Percentiles rank a stretch among this genome's conserved stretches.
These are phyloP conservation scores for Caerostris darwini DNA, from an alignment of 1,140 invertebrate genomes.

Conservation along the genomic window DNA sequence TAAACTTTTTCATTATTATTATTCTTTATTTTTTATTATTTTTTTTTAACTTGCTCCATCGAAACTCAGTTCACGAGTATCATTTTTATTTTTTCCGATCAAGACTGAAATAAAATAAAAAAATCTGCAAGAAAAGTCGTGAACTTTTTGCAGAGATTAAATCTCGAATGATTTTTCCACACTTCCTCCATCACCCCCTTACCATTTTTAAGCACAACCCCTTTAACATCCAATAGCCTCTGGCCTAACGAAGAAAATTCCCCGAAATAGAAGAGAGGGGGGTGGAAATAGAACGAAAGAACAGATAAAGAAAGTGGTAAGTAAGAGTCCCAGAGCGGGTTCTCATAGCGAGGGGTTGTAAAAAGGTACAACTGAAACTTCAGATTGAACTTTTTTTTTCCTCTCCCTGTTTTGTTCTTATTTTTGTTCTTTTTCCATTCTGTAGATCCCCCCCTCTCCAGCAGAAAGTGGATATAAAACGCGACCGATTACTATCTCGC, in stretches of 20 bases:
- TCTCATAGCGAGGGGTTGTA: neutral
- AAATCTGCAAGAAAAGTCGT: too few species aligned
- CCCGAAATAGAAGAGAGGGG: neutral
- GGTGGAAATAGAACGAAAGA: neutral
- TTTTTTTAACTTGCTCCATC: too few species aligned
- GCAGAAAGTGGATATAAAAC: conserved; percentile 42
- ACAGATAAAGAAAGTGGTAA: neutral
- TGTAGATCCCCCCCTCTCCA: neutral
- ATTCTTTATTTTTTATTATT: too few species aligned
- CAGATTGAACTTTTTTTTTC: neutral
- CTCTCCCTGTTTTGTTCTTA: neutral
- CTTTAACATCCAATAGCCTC: neutral
- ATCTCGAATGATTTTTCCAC: conserved; percentile 11
- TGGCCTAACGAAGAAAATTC: neutral
- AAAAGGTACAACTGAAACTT: neutral
- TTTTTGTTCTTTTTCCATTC: neutral
- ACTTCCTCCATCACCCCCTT: neutral
- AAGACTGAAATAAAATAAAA: too few species aligned
- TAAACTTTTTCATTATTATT: too few species aligned
- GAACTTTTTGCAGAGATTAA: neutral
- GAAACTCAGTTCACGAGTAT: too few species aligned
- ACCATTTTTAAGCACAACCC: neutral
- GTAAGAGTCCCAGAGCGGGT: neutral
- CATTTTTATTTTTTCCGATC: too few species aligned
- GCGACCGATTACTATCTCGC: conserved; percentile 19